Conservation (phyloP, 2,113 vertebrate species). For the Serinus canaria region DNA sequence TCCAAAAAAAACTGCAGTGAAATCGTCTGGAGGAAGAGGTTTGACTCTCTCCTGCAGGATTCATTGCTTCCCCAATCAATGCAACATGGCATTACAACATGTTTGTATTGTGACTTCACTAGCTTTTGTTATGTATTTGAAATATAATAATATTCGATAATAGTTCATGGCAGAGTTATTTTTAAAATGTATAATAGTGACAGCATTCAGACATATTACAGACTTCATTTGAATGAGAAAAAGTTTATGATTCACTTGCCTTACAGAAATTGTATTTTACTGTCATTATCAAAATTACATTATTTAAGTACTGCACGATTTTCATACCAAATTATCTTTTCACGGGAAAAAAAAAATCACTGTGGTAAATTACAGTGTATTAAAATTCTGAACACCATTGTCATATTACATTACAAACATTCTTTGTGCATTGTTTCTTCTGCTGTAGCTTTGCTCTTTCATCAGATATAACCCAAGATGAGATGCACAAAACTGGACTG, state of each 20-base stretch:
- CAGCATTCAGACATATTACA: slow-evolving; percentile 43
- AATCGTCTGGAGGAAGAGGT: slow-evolving; percentile 54
- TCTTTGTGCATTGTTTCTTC: neutral
- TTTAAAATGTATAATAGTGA: slow-evolving; percentile 2
- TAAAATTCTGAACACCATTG: slow-evolving; percentile 32
- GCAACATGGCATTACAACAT: slow-evolving; percentile 53
- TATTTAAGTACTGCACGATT: slow-evolving; percentile 68
- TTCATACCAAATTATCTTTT: slow-evolving; percentile 67
- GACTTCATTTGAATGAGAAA: slow-evolving; percentile 65
- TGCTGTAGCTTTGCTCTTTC: neutral
- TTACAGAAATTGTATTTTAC: slow-evolving; percentile 56
- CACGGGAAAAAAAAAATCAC: neutral
- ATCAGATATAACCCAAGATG: neutral
- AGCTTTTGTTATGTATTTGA: slow-evolving; percentile 44
- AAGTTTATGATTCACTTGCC: slow-evolving; percentile 58
- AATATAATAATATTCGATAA: slow-evolving; percentile 56
- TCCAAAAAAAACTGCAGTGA: slow-evolving; percentile 34
- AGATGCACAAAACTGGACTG: neutral
- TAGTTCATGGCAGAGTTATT: neutral
- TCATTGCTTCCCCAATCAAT: slow-evolving; percentile 60
- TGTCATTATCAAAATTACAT: slow-evolving; percentile 68
- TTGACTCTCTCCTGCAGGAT: slow-evolving; percentile 43
- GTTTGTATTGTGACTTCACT: slow-evolving; percentile 63
- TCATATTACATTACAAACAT: slow-evolving; percentile 56
- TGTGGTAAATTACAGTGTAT: slow-evolving; percentile 18